These are phyloP conservation scores for Collichthys lucidus DNA, from an alignment of 2,113 vertebrate species.

Conservation along the genomic window DNA sequence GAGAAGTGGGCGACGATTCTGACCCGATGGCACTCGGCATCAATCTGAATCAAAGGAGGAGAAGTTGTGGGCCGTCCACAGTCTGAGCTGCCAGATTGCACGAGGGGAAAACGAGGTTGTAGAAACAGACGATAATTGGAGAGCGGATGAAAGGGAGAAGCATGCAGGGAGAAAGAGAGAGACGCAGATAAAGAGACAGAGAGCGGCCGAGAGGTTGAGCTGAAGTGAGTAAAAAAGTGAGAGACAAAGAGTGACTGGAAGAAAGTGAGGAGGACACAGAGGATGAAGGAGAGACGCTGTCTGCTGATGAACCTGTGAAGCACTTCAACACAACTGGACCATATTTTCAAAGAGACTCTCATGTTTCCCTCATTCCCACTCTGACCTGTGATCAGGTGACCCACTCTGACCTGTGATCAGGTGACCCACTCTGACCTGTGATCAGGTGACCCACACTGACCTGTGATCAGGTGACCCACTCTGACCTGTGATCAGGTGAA, in stretches of 20 bases:
- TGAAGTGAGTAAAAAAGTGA: constrained; percentile 4
- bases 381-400: too few species aligned
- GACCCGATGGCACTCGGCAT: constrained; percentile 40
- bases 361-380: background rate
- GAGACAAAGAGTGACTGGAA: background rate
- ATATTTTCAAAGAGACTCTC: background rate
- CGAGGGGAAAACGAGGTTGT: background rate
- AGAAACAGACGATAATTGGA: constrained; percentile 46
- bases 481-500: too few species aligned
- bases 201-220: constrained; percentile 11
- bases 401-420: too few species aligned
- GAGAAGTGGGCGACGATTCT: constrained; percentile 19
- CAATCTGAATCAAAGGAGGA: constrained; percentile 52
- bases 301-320: background rate
- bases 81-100: constrained; percentile 36
- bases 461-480: too few species aligned
- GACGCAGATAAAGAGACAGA: constrained; percentile 25
- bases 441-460: too few species aligned
- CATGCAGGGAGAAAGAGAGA: constrained; percentile 1
- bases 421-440: too few species aligned
- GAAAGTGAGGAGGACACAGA: background rate
- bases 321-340: constrained; percentile 5
- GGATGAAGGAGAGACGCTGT: too few species aligned
- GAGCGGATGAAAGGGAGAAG: constrained; percentile 37
- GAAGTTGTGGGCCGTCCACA: constrained; percentile 41